Evolutionary conservation across 2,888 invertebrate genomes (phyloP).

Genomic region (Dryadula phaetusa): DNA sequence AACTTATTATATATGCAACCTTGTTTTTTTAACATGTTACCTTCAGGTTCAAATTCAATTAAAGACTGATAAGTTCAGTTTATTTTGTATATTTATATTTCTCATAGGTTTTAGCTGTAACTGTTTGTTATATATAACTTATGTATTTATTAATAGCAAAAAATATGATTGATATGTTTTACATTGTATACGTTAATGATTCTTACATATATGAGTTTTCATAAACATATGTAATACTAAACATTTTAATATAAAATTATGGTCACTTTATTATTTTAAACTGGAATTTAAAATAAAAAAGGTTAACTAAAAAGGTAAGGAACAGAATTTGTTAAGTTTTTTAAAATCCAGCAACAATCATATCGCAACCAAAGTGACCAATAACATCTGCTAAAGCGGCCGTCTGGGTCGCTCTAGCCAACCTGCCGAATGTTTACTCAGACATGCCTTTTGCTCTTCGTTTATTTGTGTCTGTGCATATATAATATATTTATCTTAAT

Average conservation of each 20-base stretch:
- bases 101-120: background rate
- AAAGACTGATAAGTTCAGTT: background rate
- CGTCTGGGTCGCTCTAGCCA: conserved; percentile 37
- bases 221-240: background rate
- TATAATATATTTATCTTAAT: conserved; percentile 42
- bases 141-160: background rate
- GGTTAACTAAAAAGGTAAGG: background rate
- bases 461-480: conserved; percentile 48
- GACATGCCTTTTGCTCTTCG: conserved; percentile 41
- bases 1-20: conserved; percentile 12
- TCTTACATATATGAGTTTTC: background rate
- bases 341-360: conserved; percentile 28
- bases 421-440: conserved; percentile 45
- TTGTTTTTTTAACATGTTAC: background rate
- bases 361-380: conserved; percentile 28
- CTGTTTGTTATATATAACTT: background rate
- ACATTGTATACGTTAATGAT: background rate
- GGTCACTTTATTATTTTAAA: background rate
- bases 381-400: conserved; percentile 34
- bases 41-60: background rate
- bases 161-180: background rate
- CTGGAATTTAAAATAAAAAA: background rate
- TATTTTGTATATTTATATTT: background rate
- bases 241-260: background rate
- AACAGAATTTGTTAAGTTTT: conserved; percentile 15